Evolutionary conservation across 2,888 invertebrate species (phyloP), one percentile per base, ranked within the genome.

Genomic region (Formica aserva): DNA sequence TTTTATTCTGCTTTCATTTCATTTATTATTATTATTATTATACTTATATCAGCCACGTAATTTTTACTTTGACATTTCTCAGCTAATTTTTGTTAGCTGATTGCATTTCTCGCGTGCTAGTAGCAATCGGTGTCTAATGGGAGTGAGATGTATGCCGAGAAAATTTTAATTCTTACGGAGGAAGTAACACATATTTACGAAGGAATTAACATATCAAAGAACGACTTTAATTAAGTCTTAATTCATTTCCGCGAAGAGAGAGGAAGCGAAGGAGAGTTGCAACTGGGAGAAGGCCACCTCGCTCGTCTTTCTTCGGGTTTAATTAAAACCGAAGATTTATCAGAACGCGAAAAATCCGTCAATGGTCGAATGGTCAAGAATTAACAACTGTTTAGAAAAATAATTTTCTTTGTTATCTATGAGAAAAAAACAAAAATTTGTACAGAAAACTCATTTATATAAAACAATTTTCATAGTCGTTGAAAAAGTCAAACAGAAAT

Each of bases 151-250:
- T 69, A 78, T 48, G 71, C 71, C 13, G 9, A 45, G 60, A 71
- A 78, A 80, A 71, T 93, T 91, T 91, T 89, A 92, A 92, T 92
- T 91, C 89, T 87, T 89, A 86, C 85, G 88, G 87, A 88, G 85
- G 66, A 85, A 83, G 89, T 87, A 87, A 85, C 88, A 87, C 89
- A 91, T 93, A 94, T 94, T 94, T 94, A 94, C 93, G 92, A 92
- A 93, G 86, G 93, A 92, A 94, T 94, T 94, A 94, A 93, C 94
- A 94, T 94, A 93, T 94, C 94, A 94, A 94, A 94, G 94, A 94
- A 93, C 92, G 92, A 93, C 92, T 94, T 94, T 93, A 94, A 94
- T 94, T 93, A 94, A 94, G 92, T 88, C 92, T 94, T 93, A 94
- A 94, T 94, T 94, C 94, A 94, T 94, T 71, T 94, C 94, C 93